phyloP scores from a whole-genome alignment of 2,888 invertebrate genomes.

The Nezara viridula region DNA sequence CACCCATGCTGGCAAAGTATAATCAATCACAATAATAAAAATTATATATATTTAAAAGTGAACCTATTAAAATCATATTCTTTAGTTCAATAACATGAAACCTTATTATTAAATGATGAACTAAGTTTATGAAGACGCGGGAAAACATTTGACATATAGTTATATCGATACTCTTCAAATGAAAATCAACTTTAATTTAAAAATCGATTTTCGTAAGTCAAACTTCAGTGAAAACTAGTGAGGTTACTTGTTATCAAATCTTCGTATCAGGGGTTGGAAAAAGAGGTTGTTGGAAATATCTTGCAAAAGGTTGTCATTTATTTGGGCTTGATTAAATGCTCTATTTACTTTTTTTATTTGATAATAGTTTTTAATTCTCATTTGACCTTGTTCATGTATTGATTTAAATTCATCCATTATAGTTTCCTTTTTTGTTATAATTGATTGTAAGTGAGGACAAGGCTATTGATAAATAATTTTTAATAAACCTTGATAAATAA shows the following conservation, averaged over 20 bases:
- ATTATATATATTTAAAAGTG: not conserved
- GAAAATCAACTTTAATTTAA: not conserved
- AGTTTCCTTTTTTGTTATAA: not conserved
- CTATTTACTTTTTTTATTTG: not conserved
- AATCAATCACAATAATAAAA: not conserved
- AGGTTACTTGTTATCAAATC: not conserved
- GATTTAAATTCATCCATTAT: not conserved
- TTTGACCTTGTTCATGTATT: not conserved
- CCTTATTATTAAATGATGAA: not conserved
- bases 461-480: too few species aligned
- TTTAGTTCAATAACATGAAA: not conserved
- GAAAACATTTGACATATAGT: not conserved
- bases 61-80: not conserved
- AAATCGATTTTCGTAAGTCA: not conserved
- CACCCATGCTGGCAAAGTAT: not conserved
- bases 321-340: not conserved
- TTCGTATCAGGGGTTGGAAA: not conserved
- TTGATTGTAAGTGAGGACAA: too few species aligned
- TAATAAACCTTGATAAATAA: not conserved
- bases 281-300: not conserved
- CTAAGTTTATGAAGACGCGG: not conserved
- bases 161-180: too few species aligned
- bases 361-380: not conserved
- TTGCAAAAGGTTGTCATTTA: constrained; percentile 13
- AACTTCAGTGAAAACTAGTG: not conserved